Evolutionary conservation across 2,888 invertebrate species (phyloP), one percentile per base, ranked within the genome.

Genomic region (Caenorhabditis imperialis): DNA sequence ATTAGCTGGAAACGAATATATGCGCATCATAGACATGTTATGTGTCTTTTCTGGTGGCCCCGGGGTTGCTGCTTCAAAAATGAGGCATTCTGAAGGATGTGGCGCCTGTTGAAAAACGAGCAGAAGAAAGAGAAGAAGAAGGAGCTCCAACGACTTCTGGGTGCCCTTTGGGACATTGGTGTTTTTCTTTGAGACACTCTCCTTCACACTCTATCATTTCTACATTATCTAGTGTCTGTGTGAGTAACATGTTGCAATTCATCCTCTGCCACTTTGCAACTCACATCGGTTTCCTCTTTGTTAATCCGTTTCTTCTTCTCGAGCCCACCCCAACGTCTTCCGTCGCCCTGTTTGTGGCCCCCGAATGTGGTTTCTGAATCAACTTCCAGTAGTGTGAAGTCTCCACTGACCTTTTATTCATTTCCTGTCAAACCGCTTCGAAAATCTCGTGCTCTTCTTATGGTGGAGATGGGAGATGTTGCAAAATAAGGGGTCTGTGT

Each of bases 21-120:
- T 57, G 67, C 67, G 57, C 67, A 67, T 67, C 67, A 67, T 67
- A 67, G 57, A 67, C 67, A 67, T 67, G 67, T 67, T 67, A 67
- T 67, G 67, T 67, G 67, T 67, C 57, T 67, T 51, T 67, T 51
- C 51, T 67, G 55, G 42, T 55, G 67, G 57, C 55, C 55, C 16
- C 44, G 50, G 6, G 30, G 30, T 30, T 30, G 57, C 38, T 51
- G 42, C 57, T 57, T 57, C 67, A 35, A 45, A 57, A 51, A 27
- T 30, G 50, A 37, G 50, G 67, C 44, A 67, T 67, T 67, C 67
- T 50, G 67, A 48, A 30, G 57, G 67, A 67, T 67, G 57, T 67
- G 67, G 57, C 57, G 67, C 57, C 57, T 57, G 57, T 67, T 54
- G n/a, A n/a, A 38, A 63, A 63, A 63, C 63, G 63, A 63, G 63